phyloP scores from a whole-genome alignment of 2,113 vertebrate species.

The Malurus alboscapulatus region DNA sequence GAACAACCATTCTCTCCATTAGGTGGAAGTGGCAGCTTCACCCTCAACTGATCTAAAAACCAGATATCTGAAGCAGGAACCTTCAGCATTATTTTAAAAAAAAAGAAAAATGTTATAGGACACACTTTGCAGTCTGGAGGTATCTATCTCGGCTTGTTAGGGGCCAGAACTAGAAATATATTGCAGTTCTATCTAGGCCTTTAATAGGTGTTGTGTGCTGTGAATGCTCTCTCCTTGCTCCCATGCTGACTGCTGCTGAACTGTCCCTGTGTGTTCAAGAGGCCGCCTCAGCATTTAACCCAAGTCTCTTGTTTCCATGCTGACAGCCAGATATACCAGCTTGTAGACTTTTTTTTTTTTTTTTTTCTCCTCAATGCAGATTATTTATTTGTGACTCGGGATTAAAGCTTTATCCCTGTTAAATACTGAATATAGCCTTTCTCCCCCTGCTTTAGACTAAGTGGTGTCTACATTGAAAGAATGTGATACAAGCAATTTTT shows the following conservation, averaged over 20 bases:
- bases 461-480: background rate
- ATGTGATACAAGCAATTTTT: conserved; percentile 3
- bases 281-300: background rate
- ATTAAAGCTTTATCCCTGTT: background rate
- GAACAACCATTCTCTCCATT: background rate
- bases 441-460: background rate
- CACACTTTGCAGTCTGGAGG: background rate
- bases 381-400: background rate
- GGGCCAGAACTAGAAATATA: background rate
- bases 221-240: background rate
- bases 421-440: background rate
- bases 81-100: background rate
- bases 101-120: background rate
- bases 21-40: background rate
- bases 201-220: background rate
- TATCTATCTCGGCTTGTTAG: background rate
- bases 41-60: background rate
- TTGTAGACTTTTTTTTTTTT: background rate
- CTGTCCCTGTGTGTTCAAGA: background rate
- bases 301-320: background rate
- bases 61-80: background rate
- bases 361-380: background rate
- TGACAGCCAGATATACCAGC: background rate
- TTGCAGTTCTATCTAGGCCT: background rate
- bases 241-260: background rate